A percentile compares a stretch with the other conserved stretches of the same genome.
These are phyloP conservation scores for Eumerus sabulonum DNA, from an alignment of 2,888 invertebrate genomes.

Conservation along the genomic window DNA sequence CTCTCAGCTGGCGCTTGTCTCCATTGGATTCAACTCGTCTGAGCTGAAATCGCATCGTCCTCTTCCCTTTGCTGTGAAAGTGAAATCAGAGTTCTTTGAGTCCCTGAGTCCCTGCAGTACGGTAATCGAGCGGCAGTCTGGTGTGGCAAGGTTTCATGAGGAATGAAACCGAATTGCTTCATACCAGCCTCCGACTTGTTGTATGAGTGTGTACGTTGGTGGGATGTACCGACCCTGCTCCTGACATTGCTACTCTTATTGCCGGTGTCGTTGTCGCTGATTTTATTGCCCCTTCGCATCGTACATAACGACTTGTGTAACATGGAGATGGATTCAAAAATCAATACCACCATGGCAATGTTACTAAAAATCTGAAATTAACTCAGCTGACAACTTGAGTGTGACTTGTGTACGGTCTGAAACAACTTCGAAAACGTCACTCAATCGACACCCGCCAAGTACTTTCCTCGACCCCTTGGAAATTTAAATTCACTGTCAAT, in stretches of 20 bases:
- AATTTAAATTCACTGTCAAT: constrained; percentile 16
- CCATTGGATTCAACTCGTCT: constrained; percentile 46
- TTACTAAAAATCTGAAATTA: constrained; percentile 24
- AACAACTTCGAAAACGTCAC: constrained; percentile 58
- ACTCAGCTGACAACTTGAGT: constrained; percentile 45
- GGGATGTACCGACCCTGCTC: constrained; percentile 26
- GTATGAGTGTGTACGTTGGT: constrained; percentile 48
- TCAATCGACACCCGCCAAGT: constrained; percentile 27
- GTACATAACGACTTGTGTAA: neutral
- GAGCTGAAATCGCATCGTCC: constrained; percentile 27
- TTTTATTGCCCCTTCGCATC: no score
- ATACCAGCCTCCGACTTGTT: constrained; percentile 34
- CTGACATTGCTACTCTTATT: constrained; percentile 22
- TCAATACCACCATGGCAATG: constrained; percentile 56
- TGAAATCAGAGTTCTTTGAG: constrained; percentile 54
- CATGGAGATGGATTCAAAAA: constrained; percentile 28
- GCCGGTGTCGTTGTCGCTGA: constrained; percentile 17
- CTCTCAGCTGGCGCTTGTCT: constrained; percentile 14
- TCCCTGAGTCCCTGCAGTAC: constrained; percentile 4
- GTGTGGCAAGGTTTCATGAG: neutral
- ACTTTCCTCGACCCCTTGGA: constrained; percentile 31
- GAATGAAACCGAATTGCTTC: constrained; percentile 10
- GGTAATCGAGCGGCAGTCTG: constrained; percentile 26
- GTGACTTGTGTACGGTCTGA: constrained; percentile 54
- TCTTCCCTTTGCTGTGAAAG: constrained; percentile 49